These are phyloP conservation scores for Pristionchus entomophagus DNA, from an alignment of 2,888 invertebrate genomes.

Conservation along the genomic window DNA sequence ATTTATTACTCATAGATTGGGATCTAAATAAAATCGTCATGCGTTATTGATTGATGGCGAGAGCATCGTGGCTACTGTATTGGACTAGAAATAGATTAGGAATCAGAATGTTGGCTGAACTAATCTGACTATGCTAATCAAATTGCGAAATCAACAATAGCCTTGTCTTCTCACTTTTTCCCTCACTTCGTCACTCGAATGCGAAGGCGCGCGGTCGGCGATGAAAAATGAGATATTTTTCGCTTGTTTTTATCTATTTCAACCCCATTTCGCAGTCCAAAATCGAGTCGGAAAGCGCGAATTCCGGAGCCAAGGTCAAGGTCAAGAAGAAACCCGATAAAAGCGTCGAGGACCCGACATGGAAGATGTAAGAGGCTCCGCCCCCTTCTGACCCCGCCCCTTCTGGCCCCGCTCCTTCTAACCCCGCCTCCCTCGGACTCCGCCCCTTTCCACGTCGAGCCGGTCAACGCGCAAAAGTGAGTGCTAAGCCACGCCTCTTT, in stretches of 20 bases:
- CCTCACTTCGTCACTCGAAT: not conserved
- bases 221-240: conserved; percentile 12
- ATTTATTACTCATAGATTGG: too few relatives aligned
- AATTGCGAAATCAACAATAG: too few relatives aligned
- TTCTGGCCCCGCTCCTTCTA: not conserved
- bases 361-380: not conserved
- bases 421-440: not conserved
- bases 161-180: too few relatives aligned
- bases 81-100: too few relatives aligned
- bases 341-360: not conserved
- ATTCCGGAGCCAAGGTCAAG: not conserved
- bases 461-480: not conserved
- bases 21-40: too few relatives aligned
- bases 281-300: not conserved
- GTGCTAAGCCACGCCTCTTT: not conserved
- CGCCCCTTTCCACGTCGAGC: not conserved
- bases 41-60: too few relatives aligned
- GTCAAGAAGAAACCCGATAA: not conserved
- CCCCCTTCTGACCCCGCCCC: not conserved
- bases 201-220: not conserved
- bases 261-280: not conserved
- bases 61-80: too few relatives aligned
- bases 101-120: too few relatives aligned
- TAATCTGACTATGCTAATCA: too few relatives aligned
- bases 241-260: not conserved